These are phyloP conservation scores for Cremastinae sp. DNA, from an alignment of 2,888 invertebrate genomes.

Conservation along the genomic window DNA sequence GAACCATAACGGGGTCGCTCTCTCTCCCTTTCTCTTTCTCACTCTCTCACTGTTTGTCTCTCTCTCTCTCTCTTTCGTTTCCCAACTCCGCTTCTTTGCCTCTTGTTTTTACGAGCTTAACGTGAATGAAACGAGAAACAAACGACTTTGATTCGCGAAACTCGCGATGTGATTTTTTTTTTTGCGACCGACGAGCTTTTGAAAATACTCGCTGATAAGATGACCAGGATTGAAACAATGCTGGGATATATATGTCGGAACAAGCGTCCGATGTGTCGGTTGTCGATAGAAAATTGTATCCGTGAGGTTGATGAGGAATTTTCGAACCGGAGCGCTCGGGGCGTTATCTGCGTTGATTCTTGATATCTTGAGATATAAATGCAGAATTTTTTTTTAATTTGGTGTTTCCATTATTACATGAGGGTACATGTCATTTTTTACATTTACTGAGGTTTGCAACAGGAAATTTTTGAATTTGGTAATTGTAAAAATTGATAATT, in stretches of 20 bases:
- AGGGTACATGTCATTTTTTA: too few species aligned
- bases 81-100: not conserved
- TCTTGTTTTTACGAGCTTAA: conserved; percentile 48
- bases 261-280: too few species aligned
- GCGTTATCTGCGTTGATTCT: not conserved
- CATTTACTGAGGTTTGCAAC: too few species aligned
- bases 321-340: too few species aligned
- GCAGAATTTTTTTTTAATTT: too few species aligned
- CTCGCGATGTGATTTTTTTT: conserved; percentile 2
- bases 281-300: too few species aligned
- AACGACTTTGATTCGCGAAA: conserved; percentile 11
- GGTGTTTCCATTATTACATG: too few species aligned
- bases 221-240: not conserved
- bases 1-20: conserved; percentile 26
- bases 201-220: not conserved
- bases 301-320: too few species aligned
- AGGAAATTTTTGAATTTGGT: too few species aligned
- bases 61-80: conserved; percentile 26
- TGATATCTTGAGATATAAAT: not conserved
- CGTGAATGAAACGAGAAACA: conserved; percentile 27
- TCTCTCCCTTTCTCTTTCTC: conserved; percentile 5
- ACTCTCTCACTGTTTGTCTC: conserved; percentile 11
- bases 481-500: too few species aligned
- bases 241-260: too few species aligned
- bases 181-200: not conserved